Evolutionary conservation across 2,797 vertebrate genomes (phyloP).

Genomic region (Petrocephalus sullivani): DNA sequence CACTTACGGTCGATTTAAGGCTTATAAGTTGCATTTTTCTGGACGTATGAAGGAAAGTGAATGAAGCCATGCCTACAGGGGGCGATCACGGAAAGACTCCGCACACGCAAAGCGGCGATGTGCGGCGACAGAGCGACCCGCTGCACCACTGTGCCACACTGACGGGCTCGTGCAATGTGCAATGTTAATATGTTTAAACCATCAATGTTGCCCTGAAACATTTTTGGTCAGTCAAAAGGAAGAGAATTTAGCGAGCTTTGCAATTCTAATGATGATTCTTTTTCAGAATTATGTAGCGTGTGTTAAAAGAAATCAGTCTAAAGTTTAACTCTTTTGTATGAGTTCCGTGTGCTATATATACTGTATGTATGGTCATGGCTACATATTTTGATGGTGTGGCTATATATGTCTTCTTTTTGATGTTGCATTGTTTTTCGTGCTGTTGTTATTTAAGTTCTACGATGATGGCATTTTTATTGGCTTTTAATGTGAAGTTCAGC

Average conservation of each 20-base stretch:
- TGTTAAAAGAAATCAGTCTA: background rate
- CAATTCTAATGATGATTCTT: background rate
- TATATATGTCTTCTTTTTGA: background rate
- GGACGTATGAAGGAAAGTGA: too few relatives aligned
- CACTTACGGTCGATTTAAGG: too few relatives aligned
- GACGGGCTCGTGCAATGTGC: too few relatives aligned
- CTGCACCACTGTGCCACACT: too few relatives aligned
- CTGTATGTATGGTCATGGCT: too few relatives aligned
- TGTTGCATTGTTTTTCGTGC: background rate
- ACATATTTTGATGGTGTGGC: background rate
- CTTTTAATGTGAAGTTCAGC: background rate
- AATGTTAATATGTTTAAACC: background rate
- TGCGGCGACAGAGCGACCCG: too few relatives aligned
- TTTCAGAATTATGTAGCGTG: background rate
- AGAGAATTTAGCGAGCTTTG: background rate
- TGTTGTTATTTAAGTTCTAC: background rate
- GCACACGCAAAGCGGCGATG: too few relatives aligned
- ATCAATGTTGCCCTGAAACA: background rate
- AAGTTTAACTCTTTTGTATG: background rate
- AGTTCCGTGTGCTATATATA: background rate
- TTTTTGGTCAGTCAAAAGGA: background rate
- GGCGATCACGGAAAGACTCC: too few relatives aligned
- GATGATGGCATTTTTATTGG: background rate
- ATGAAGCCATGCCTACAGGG: too few relatives aligned
- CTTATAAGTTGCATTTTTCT: too few relatives aligned